phyloP scores from a whole-genome alignment of 1,140 invertebrate genomes.

The Bombus polaris region DNA sequence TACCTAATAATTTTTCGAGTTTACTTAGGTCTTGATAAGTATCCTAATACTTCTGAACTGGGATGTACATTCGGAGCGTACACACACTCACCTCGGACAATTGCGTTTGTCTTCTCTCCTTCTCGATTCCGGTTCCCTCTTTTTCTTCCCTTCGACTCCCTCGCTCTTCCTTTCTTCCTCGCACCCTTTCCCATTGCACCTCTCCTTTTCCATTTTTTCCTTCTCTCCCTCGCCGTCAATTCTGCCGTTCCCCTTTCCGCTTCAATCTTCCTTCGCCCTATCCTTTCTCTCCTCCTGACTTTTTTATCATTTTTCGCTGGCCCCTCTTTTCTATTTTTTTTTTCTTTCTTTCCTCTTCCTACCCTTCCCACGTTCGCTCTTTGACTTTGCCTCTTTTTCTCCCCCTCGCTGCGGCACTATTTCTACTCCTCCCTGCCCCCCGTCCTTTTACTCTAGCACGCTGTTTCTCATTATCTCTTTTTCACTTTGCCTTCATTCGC shows the following conservation, averaged over 20 bases:
- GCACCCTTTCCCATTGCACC: not conserved
- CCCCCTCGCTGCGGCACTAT: not conserved
- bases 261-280: constrained; percentile 17
- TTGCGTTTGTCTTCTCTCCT: constrained; percentile 41
- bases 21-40: not conserved
- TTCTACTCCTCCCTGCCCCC: not conserved
- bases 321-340: not conserved
- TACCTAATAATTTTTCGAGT: not conserved
- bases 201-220: not conserved
- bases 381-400: constrained; percentile 16
- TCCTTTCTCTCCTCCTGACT: constrained; percentile 10
- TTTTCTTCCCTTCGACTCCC: not conserved
- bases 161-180: constrained; percentile 4
- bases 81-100: constrained; percentile 27
- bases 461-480: constrained; percentile 19
- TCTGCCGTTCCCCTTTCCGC: not conserved
- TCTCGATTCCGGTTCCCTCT: constrained; percentile 31
- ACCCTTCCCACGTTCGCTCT: constrained; percentile 2
- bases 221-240: not conserved
- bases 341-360: not conserved
- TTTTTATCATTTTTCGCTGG: constrained; percentile 20
- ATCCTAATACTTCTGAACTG: not conserved
- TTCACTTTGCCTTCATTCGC: not conserved
- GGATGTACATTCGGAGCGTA: not conserved
- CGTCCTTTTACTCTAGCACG: not conserved